Base-by-base conservation (phyloP, 2,113 vertebrate species). In the Seriola rivoliana region DNA sequence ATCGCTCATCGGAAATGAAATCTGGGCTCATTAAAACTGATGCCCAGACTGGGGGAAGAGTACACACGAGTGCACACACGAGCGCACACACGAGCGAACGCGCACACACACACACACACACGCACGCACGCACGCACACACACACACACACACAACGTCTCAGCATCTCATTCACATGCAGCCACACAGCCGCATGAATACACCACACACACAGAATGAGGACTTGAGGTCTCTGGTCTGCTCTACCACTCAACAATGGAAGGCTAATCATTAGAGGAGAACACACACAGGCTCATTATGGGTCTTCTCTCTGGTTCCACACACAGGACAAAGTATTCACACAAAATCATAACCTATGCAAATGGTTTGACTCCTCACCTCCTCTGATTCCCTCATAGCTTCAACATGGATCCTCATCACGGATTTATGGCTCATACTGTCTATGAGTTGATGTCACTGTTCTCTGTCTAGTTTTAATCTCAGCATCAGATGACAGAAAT, bases 1-100 rank as follows among this genome's bases (percentile, higher is more conserved):
- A 97, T 98, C 96, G 96, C 95, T 97, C 96, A 97, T 98, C 97
- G 96, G 96, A 98, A 98, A 98, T 98, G 96, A 98, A 98, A 98
- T 97, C 97, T 97, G 96, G 97, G 96, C 96, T 97, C 96, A 98
- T 97, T 98, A 97, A 97, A 96, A 96, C 95, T 94, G 96, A 96
- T 94, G 95, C 94, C 78, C 96, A 96, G 95, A 94, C 95, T 96
- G 94, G 93, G 93, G 29, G 54, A 74, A 54, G 71, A 87, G 23
- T 54, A 79, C 44, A 81, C 80, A 85, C 84, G n/a, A 34, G 58
- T 32, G 17, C 46, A 63, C 59, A 69, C 29, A 10, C 32, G 10
- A 5, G 19, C 29, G 4, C 58, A 34, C 58, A 34, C 58, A 34
- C 58, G 11, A n/a, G 16, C n/a, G 25, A 3, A 29, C 55, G 23